Base-by-base conservation (phyloP, 2,797 vertebrate species). In the Serranus cabrilla region DNA sequence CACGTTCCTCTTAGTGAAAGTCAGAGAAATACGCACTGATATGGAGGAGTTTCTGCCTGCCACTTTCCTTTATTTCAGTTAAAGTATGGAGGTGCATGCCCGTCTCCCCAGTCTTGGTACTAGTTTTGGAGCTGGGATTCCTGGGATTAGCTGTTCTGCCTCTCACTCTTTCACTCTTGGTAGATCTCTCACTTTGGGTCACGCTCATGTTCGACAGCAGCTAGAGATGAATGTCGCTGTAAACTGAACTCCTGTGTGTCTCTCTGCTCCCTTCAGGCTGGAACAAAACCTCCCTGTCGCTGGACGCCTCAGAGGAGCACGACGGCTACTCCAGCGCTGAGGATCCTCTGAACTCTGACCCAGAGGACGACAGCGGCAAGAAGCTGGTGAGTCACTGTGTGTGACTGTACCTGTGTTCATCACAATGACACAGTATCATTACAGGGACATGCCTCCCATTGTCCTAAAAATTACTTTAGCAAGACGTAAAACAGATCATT, bases 271-370 rank as follows among this genome's bases (percentile, higher is more conserved):
- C 39, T n/a, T 50, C 72, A 99, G 98, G 97, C 17, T 99, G 97
- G 97, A 95, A 94, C 86, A 99, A 97, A 89, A 84, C 96, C 0
- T 95, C 96, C 5, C 93, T 96, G 50, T 98, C 96, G 0, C 84
- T 97, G 66, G 97, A 98, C 42, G 96, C 94, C 14, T 97, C 97
- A 1, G 97, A 97, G 92, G 98, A 99, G 85, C 97, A 95, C 17
- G 97, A 98, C 0, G 97, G 95, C 55, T 99, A 98, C 91, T 99
- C 98, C 18, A 99, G 98, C 1, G 92, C 96, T 0, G 98, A 99
- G 74, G 98, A 99, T 23, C 97, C 96, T 0, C 88, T 97, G 14
- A 99, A 98, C 91, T 99, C 98, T 0, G 98, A 99, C 67, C 96
- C 95, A 0, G 98, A 99, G 88, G 98, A 99, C 0, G 98, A 99